A percentile compares a stretch with the other conserved stretches of the same genome.
phyloP scores from a whole-genome alignment of 1,140 invertebrate genomes.

The Drosophila pallidifrons region DNA sequence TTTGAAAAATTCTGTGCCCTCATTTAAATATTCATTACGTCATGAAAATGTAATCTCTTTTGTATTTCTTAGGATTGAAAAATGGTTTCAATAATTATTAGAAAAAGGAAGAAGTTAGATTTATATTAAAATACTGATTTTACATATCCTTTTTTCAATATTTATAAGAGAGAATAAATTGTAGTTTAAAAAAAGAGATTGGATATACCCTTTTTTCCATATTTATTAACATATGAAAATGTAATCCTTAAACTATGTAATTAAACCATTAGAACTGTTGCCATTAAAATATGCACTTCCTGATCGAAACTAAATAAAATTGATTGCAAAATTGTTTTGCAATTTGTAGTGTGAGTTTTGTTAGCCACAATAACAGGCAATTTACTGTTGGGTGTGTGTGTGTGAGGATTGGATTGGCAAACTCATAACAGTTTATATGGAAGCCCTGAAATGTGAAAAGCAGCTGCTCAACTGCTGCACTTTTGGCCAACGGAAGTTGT shows the following conservation, averaged over 20 bases:
- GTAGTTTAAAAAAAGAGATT: too few species aligned
- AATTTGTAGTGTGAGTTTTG: constrained; percentile 9
- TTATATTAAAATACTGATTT: too few species aligned
- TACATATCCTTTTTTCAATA: too few species aligned
- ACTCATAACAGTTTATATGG: neutral
- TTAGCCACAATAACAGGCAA: constrained; percentile 47
- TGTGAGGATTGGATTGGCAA: neutral
- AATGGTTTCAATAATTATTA: too few species aligned
- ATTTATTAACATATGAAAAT: neutral
- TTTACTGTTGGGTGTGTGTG: neutral
- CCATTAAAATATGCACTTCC: neutral
- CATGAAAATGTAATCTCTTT: too few species aligned
- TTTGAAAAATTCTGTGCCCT: too few species aligned
- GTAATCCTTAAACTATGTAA: neutral
- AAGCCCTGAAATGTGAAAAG: neutral
- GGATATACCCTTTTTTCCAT: neutral
- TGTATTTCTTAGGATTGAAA: too few species aligned
- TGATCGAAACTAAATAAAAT: constrained; percentile 34
- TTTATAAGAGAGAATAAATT: too few species aligned
- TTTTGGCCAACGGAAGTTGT: constrained; percentile 57
- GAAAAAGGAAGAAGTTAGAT: too few species aligned
- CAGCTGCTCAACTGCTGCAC: neutral
- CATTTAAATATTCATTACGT: too few species aligned
- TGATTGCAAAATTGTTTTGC: constrained; percentile 48
- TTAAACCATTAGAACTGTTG: neutral